phyloP scores from a whole-genome alignment of 1,140 invertebrate species.

The Ceratina calcarata region DNA sequence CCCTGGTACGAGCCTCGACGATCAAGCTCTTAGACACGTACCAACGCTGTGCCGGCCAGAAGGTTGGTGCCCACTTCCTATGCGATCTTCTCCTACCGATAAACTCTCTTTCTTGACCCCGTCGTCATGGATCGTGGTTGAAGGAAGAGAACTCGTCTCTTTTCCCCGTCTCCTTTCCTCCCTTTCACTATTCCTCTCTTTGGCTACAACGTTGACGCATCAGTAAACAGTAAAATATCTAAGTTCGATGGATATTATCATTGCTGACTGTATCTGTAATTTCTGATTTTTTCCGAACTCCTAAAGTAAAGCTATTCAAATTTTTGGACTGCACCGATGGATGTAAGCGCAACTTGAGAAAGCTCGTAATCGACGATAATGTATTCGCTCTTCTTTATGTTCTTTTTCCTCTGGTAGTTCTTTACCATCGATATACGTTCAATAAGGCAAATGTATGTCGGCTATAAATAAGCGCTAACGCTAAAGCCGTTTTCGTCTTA shows the following conservation, averaged over 20 bases:
- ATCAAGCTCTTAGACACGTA: slow-evolving; percentile 88
- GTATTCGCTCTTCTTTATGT: not conserved
- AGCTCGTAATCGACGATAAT: slow-evolving; percentile 6
- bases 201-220: not conserved
- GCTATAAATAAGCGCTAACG: slow-evolving; percentile 42
- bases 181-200: not conserved
- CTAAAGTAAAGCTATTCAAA: too few relatives aligned
- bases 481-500: not conserved
- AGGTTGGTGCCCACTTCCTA: slow-evolving; percentile 77
- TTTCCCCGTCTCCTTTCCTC: not conserved
- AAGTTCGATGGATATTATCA: too few relatives aligned
- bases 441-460: slow-evolving; percentile 15
- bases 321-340: not conserved
- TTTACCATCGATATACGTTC: slow-evolving; percentile 18
- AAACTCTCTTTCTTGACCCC: slow-evolving; percentile 12
- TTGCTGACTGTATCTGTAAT: too few relatives aligned
- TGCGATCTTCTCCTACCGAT: slow-evolving; percentile 27
- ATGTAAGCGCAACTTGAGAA: slow-evolving; percentile 1
- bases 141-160: slow-evolving; percentile 7
- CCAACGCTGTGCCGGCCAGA: slow-evolving; percentile 84
- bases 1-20: slow-evolving; percentile 85
- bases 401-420: not conserved
- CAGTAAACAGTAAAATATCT: too few relatives aligned
- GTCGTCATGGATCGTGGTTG: not conserved
- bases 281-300: too few relatives aligned